Conservation (phyloP, 2,888 invertebrate genomes). For the Nemapogon koenigi region DNA sequence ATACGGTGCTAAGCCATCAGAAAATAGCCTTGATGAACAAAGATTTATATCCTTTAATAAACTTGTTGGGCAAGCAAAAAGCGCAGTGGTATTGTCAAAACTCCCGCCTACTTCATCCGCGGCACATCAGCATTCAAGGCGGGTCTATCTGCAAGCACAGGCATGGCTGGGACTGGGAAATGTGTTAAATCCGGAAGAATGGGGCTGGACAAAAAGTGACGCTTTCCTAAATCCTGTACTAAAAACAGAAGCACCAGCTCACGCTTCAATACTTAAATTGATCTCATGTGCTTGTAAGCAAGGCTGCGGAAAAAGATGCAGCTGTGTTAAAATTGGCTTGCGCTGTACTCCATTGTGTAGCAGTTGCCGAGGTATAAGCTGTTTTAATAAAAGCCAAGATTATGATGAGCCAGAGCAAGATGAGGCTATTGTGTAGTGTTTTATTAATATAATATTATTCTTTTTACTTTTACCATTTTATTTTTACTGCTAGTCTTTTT, state of each 20-base stretch:
- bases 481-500: no score
- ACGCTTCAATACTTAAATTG: constrained; percentile 11
- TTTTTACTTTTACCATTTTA: no score
- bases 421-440: neutral
- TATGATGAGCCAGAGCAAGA: constrained; percentile 7
- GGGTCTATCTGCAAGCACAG: neutral
- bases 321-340: constrained; percentile 12
- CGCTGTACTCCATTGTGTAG: constrained; percentile 12
- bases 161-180: constrained; percentile 10
- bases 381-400: constrained; percentile 10
- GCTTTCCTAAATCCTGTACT: constrained; percentile 10
- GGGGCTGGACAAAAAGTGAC: constrained; percentile 12
- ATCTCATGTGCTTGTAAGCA: constrained; percentile 13
- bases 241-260: constrained; percentile 10
- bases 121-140: constrained; percentile 5
- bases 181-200: constrained; percentile 13
- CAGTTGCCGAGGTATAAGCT: constrained; percentile 9
- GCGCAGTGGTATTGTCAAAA: constrained; percentile 14
- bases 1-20: constrained; percentile 5
- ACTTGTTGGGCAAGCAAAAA: constrained; percentile 13
- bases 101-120: constrained; percentile 12
- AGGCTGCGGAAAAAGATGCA: constrained; percentile 12
- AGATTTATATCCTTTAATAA: constrained; percentile 12
- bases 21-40: neutral
- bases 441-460: no score